Evolutionary conservation across 2,113 vertebrate genomes (phyloP), one percentile per base, ranked within the genome.

Genomic region (Eretmochelys imbricata): DNA sequence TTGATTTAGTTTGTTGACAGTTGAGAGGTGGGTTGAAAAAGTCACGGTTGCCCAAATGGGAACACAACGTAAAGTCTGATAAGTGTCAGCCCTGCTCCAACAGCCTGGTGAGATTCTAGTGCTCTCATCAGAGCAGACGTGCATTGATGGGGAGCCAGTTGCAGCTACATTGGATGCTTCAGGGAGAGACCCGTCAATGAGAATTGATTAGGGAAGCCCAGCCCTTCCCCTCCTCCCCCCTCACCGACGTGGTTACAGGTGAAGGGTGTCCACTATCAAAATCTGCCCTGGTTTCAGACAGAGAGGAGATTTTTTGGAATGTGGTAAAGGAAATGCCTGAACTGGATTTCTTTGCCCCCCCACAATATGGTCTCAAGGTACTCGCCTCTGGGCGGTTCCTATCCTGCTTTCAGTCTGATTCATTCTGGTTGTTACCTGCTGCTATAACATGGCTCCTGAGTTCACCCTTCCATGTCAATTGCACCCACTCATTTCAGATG

Each of bases 401-500:
- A n/a, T 53, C 76, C 54, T 2, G 0, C 29, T 19, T 19, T 12
- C 8, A 79, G 16, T 1, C 82, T 57, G 46, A 8, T 82, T 49
- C 31, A 17, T 50, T 51, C 59, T 1, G 10, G 2, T 20, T 87
- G n/a, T 2, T 13, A n/a, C 54, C 65, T 27, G 27, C 82, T 84
- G 48, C 83, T 55, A 0, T 5, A 0, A 1, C 3, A 0, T 14
- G 14, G 1, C 65, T 46, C 9, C 51, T 75, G 25, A 3, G 12
- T 0, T 3, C 1, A 3, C 6, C 0, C 48, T 38, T 89, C 51
- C 49, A 1, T 13, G 9, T 38, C 59, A 6, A 62, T 35, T 38
- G 5, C n/a, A 17, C 5, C 69, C 51, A 51, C 89, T 9, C 9
- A 42, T 24, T 5, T 31, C 89, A 78, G 8, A 0, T 5, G 48